Base-by-base conservation (phyloP, 1,140 invertebrate species). In the Oppia nitens region DNA sequence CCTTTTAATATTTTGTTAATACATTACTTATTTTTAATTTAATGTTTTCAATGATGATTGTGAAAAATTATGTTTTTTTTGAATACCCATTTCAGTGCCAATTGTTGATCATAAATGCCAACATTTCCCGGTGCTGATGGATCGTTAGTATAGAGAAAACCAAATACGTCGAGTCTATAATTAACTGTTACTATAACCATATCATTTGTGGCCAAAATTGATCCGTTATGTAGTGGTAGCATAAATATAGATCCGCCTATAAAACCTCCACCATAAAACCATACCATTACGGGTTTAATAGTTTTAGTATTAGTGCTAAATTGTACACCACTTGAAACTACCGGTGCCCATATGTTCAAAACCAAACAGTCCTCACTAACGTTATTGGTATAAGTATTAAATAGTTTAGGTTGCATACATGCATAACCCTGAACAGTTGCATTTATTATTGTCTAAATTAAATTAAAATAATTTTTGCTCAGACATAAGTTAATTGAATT, bases 201-300 rank as follows among this genome's bases (percentile, higher is more conserved):
- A 55, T 75, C 73, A 71, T 81, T 83, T 11, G 82, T 81, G 21
- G 85, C 83, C 76, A 91, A 80, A 62, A 88, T 83, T 65, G 86
- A 82, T 0, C 84, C 86, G 71, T 90, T 55, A 26, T 60, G 60
- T 21, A 54, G 45, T 14, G 29, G 20, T n/a, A n/a, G n/a, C n/a
- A n/a, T n/a, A 55, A 53, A 32, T 6, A 21, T 23, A n/a, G 47
- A 56, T 25, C 28, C 23, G 24, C 55, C 62, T 1, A 50, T 23
- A 47, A 63, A 63, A 3, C 26, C 59, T 0, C 61, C 61, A 27
- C 61, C 61, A 52, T 62, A 54, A 2, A 62, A 52, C 53, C 47
- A 62, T n/a, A 63, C 61, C 53, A 62, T 47, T 17, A 62, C 61
- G 14, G 61, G 21, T n/a, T n/a, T n/a, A n/a, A n/a, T n/a, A n/a